Percentiles rank a stretch among this genome's conserved stretches.
These are phyloP conservation scores for Dyspetes luteomarginatus DNA, from an alignment of 2,888 invertebrate species.

Conservation along the genomic window DNA sequence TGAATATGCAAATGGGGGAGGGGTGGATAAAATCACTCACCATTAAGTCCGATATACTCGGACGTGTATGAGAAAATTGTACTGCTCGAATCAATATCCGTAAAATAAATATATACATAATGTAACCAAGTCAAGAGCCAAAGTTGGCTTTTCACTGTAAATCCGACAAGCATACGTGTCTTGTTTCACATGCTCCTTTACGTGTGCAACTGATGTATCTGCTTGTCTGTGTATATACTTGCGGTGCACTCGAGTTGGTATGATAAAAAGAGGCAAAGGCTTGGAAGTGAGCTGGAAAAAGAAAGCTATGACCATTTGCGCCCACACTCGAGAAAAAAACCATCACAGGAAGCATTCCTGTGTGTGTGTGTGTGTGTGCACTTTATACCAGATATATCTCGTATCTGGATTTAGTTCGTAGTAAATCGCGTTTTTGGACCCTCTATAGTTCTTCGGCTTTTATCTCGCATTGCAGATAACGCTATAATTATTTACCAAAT, in stretches of 20 bases:
- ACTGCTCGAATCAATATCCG: not conserved
- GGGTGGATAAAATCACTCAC: not conserved
- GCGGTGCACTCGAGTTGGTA: not conserved
- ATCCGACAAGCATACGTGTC: constrained; percentile 14
- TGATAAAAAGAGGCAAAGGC: not conserved
- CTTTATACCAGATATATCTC: constrained; percentile 2
- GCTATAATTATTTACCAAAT: not conserved
- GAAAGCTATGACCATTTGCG: constrained; percentile 2
- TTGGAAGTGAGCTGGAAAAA: constrained; percentile 14
- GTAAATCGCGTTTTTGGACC: constrained; percentile 11
- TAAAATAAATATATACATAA: constrained; percentile 9
- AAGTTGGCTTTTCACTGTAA: not conserved
- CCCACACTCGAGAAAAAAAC: not conserved
- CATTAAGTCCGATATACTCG: not conserved
- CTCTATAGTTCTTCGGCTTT: not conserved
- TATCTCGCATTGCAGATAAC: not conserved
- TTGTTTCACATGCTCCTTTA: not conserved
- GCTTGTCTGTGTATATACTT: not conserved
- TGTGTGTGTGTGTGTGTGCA: not conserved
- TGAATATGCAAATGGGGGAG: not conserved
- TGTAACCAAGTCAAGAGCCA: not conserved
- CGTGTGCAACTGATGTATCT: not conserved
- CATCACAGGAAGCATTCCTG: not conserved
- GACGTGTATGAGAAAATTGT: not conserved
- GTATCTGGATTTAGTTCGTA: not conserved